phyloP scores from a whole-genome alignment of 2,888 invertebrate genomes.

The Helobdella robusta region DNA sequence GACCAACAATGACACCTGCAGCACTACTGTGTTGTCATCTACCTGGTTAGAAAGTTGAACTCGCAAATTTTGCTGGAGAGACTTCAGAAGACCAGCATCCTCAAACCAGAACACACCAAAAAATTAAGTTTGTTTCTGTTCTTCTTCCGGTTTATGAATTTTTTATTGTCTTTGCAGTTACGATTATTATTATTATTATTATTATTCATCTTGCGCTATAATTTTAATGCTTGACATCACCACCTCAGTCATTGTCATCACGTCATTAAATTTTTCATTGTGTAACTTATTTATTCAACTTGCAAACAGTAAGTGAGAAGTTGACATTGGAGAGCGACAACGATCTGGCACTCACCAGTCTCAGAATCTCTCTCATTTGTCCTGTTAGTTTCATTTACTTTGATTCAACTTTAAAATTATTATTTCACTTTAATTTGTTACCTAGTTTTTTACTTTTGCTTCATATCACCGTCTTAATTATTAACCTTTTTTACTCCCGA shows the following conservation, averaged over 20 bases:
- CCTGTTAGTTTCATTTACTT: conserved; percentile 62
- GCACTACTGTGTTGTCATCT: conserved; percentile 70
- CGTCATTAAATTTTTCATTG: background rate
- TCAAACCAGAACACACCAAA: conserved; percentile 79
- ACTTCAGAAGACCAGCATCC: conserved; percentile 72
- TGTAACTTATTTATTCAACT: background rate
- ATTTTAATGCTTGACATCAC: background rate
- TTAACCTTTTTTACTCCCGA: too few species aligned
- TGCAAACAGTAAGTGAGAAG: conserved; percentile 64
- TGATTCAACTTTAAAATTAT: background rate
- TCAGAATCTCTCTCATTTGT: conserved; percentile 84
- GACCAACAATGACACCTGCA: conserved; percentile 35
- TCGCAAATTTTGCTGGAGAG: conserved; percentile 71
- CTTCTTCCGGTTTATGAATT: background rate
- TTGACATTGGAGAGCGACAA: conserved; percentile 81
- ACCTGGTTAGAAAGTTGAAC: conserved; percentile 75
- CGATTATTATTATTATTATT: background rate
- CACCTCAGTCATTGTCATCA: conserved; percentile 1
- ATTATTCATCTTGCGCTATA: background rate
- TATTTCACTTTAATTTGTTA: background rate
- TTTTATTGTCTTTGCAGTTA: background rate
- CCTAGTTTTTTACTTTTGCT: background rate
- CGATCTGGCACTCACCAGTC: conserved; percentile 87
- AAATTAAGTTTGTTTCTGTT: conserved; percentile 66
- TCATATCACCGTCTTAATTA: background rate